Evolutionary conservation across 2,888 invertebrate genomes (phyloP), one percentile per base, ranked within the genome.

Genomic region (Parochlus steinenii): DNA sequence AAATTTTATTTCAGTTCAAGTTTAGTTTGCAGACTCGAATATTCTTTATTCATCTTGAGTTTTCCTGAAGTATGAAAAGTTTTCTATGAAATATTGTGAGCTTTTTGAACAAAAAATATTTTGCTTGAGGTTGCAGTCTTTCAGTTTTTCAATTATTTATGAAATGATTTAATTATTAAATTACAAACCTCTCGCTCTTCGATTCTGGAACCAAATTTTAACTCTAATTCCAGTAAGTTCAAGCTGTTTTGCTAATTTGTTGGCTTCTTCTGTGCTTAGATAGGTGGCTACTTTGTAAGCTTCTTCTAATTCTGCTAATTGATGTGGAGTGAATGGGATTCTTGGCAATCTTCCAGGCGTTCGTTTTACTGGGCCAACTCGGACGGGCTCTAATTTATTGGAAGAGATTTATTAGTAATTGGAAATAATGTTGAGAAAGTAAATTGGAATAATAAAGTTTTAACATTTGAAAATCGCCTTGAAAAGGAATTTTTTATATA

Each of bases 191-290:
- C 80, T 63, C 0, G 81, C 81, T 31, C 81, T 64, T 29, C 81
- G 68, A 53, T 81, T 81, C 67, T 81, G 80, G 52, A 81, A 81
- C 81, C 81, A 81, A 45, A 81, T 81, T 62, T 77, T 64, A 35
- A 77, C 77, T 46, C 76, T 62, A 11, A 69, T 71, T 48, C 75
- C 73, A 2, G 74, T 71, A 41, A 78, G 53, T 28, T 72, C 61
- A 26, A 79, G 53, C 29, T 58, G 49, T 5, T 59, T 56, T 0
- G 78, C 72, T 31, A 79, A 51, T 33, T 64, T 61, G 12, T 63
- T 57, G 5, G 77, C 74, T 46, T 75, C 74, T 45, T 69, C 66
- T 28, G 73, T 70, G 43, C 68, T 73, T 1, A 79, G 55, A 51
- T 79, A 79, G 30, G 73, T 71, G 18, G 67, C 69, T 17, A 54